phyloP scores from a whole-genome alignment of 2,797 vertebrate genomes.

The Ptychobarbus kaznakovi region DNA sequence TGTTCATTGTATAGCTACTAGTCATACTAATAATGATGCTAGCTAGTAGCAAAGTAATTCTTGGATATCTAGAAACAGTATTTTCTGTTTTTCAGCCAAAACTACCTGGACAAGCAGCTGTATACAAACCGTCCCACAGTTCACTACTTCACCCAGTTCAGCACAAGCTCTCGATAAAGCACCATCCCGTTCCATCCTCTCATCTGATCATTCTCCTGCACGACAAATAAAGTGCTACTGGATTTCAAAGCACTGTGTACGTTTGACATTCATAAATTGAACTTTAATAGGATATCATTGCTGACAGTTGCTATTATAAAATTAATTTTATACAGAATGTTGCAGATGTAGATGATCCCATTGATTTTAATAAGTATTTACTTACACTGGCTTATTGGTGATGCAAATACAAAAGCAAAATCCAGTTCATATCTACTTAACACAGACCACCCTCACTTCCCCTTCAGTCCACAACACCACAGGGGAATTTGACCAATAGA shows the following conservation, averaged over 20 bases:
- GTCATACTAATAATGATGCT: background rate
- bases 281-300: background rate
- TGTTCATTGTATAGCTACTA: background rate
- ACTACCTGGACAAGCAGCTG: slow-evolving; percentile 75
- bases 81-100: slow-evolving; percentile 71
- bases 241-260: background rate
- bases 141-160: slow-evolving; percentile 80
- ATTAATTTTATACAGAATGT: slow-evolving; percentile 46
- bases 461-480: slow-evolving; percentile 44
- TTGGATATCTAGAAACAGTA: slow-evolving; percentile 34
- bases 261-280: background rate
- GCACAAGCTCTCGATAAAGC: slow-evolving; percentile 75
- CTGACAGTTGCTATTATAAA: background rate
- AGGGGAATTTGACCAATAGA: slow-evolving; percentile 47
- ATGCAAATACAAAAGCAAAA: slow-evolving; percentile 77
- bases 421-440: slow-evolving; percentile 50
- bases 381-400: slow-evolving; percentile 79
- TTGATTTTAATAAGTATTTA: slow-evolving; percentile 74
- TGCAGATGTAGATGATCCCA: slow-evolving; percentile 68
- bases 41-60: background rate
- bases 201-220: background rate
- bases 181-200: background rate
- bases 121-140: slow-evolving; percentile 78
- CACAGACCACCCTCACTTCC: slow-evolving; percentile 24
- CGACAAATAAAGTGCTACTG: slow-evolving; percentile 4